phyloP scores from a whole-genome alignment of 2,888 invertebrate species.

The Zelleria hepariella region DNA sequence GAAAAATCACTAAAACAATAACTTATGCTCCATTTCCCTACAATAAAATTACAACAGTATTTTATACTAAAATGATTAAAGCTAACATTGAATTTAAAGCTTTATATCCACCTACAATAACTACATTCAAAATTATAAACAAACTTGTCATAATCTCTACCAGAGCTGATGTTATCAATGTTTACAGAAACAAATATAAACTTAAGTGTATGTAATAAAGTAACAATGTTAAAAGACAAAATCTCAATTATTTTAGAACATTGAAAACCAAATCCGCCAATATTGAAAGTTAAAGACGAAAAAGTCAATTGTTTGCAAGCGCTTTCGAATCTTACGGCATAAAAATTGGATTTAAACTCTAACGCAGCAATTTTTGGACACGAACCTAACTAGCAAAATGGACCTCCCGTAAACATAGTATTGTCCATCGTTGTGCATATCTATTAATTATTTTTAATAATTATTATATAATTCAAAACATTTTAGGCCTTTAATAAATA shows the following conservation, averaged over 20 bases:
- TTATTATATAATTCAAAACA: not conserved
- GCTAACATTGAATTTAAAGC: slow-evolving; percentile 71
- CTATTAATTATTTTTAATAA: slow-evolving; percentile 14
- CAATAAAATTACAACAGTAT: not conserved
- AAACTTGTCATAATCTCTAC: no score
- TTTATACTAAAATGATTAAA: slow-evolving; percentile 52
- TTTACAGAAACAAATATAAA: not conserved
- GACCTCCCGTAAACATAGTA: slow-evolving; percentile 61
- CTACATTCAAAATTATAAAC: no score
- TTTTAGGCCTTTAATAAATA: not conserved
- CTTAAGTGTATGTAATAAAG: not conserved
- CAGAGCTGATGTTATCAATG: no score
- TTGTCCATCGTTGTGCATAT: slow-evolving; percentile 69
- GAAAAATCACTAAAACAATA: not conserved
- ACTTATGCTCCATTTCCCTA: not conserved
- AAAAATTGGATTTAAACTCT: not conserved
- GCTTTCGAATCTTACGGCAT: no score
- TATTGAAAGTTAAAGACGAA: no score
- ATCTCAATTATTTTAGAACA: not conserved
- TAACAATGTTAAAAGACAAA: not conserved
- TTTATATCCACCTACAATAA: slow-evolving; percentile 54
- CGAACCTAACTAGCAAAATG: slow-evolving; percentile 52
- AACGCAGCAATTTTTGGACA: slow-evolving; percentile 39
- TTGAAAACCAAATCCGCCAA: no score
- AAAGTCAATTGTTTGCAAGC: no score